A percentile compares a stretch with the other conserved stretches of the same genome.
phyloP scores from a whole-genome alignment of 2,797 vertebrate species.

The Cyprinodon diabolis region DNA sequence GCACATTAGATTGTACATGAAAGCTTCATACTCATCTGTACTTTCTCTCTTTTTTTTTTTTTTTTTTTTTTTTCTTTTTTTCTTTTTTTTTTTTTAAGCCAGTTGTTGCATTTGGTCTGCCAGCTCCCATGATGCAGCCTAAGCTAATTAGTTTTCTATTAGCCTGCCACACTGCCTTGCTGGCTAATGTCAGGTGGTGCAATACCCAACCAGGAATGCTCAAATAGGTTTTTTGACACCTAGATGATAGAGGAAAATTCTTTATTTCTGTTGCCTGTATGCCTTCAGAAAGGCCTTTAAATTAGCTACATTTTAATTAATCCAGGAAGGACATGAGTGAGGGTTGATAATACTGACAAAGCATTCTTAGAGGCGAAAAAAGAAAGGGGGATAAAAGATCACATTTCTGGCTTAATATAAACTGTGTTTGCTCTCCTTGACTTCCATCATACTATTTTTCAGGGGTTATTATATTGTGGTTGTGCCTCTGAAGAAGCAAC shows the following conservation, averaged over 20 bases:
- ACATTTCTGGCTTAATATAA: background rate
- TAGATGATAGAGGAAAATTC: slow-evolving; percentile 63
- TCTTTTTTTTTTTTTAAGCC: slow-evolving; percentile 10
- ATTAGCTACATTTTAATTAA: slow-evolving; percentile 43
- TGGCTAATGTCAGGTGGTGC: slow-evolving; percentile 56
- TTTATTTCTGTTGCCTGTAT: slow-evolving; percentile 60
- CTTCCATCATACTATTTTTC: slow-evolving; percentile 20
- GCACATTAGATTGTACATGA: slow-evolving; percentile 54
- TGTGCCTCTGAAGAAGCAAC: slow-evolving; percentile 97
- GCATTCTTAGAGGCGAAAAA: slow-evolving; percentile 47
- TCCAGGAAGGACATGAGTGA: slow-evolving; percentile 39
- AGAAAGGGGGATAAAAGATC: slow-evolving; percentile 24
- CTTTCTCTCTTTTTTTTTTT: slow-evolving; percentile 27
- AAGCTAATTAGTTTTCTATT: slow-evolving; percentile 77
- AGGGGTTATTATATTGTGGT: slow-evolving; percentile 98
- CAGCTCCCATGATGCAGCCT: slow-evolving; percentile 67
- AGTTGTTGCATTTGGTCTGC: slow-evolving; percentile 52
- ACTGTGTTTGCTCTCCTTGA: background rate
- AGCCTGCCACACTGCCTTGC: slow-evolving; percentile 64
- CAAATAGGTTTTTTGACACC: slow-evolving; percentile 50
- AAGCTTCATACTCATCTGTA: slow-evolving; percentile 64
- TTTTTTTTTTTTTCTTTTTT: slow-evolving; percentile 31
- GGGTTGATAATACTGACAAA: slow-evolving; percentile 34
- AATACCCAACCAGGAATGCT: slow-evolving; percentile 55
- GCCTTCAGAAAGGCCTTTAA: slow-evolving; percentile 36